These are phyloP conservation scores for Drosophila bocki DNA, from an alignment of 1,140 invertebrate species.

Conservation along the genomic window DNA sequence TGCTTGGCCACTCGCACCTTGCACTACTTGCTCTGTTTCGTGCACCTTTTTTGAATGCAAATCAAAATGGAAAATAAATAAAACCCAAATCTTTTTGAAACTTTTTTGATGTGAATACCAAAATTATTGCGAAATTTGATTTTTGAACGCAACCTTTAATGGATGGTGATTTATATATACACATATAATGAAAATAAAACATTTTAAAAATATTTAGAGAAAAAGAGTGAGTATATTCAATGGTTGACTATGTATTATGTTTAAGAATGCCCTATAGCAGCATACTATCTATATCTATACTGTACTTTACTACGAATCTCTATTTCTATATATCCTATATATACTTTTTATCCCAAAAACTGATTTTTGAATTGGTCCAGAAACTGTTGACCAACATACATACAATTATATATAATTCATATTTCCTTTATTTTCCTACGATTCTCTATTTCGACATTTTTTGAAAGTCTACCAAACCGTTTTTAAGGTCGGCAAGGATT, in stretches of 20 bases:
- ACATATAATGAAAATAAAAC: slow-evolving; percentile 65
- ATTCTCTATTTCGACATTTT: slow-evolving; percentile 73
- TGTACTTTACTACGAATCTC: slow-evolving; percentile 28
- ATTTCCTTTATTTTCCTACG: slow-evolving; percentile 74
- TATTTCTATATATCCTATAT: slow-evolving; percentile 24
- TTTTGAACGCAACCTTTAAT: slow-evolving; percentile 84
- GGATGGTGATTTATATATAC: slow-evolving; percentile 77
- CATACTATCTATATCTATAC: slow-evolving; percentile 41
- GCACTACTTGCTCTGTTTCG: slow-evolving; percentile 83
- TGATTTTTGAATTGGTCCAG: slow-evolving; percentile 45
- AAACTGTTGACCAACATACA: slow-evolving; percentile 47
- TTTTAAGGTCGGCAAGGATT: slow-evolving; percentile 72
- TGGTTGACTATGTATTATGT: slow-evolving; percentile 77
- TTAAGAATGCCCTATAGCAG: slow-evolving; percentile 77
- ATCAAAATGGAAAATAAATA: slow-evolving; percentile 73
- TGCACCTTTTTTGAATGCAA: slow-evolving; percentile 83
- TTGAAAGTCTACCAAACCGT: slow-evolving; percentile 47
- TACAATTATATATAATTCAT: slow-evolving; percentile 56
- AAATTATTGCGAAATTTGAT: slow-evolving; percentile 83
- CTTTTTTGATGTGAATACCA: slow-evolving; percentile 82
- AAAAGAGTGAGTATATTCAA: slow-evolving; percentile 84
- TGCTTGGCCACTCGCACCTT: slow-evolving; percentile 83
- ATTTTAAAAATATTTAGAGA: slow-evolving; percentile 83
- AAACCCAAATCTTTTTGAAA: slow-evolving; percentile 73
- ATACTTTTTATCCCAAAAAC: slow-evolving; percentile 41